Base-by-base conservation (phyloP, 92 coral and sea anemone genomes). In the Actinostola sp. region DNA sequence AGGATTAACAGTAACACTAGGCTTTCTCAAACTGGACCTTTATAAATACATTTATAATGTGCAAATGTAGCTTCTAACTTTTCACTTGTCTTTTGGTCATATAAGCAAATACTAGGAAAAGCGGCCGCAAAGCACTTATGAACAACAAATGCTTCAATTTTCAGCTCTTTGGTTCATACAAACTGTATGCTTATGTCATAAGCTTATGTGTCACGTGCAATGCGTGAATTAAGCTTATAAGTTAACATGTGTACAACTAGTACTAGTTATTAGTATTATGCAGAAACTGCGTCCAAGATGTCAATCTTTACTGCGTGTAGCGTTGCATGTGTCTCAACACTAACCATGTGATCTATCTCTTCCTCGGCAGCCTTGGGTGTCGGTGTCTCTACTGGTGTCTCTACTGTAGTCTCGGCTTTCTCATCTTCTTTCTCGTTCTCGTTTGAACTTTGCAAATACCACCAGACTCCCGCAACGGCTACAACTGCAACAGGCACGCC, bases 401-500 rank as follows among this genome's bases (percentile, higher is more conserved):
- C n/a, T n/a, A n/a, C n/a, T n/a, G n/a, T n/a, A n/a, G n/a, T 49
- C n/a, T 49, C 46, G 29, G 67, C 55, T 20, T 33, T 29, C 34
- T 20, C 70, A 6, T 67, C 86, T n/a, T 80, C 57, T 48, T 63
- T 56, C 6, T 55, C 76, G 55, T 62, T 16, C 1, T 35, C 68
- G n/a, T 46, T 26, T 1, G 84, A 62, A 38, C 80, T 55, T 63
- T 75, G 72, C 85, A 81, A 76, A 66, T 90, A 90, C 82, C 89
- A 90, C 23, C 80, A 41, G 11, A 87, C 90, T 34, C 92, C 97
- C 10, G 82, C 73, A 34, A 80, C 79, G 7, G 84, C 77, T 1
- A 82, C 92, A 0, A 81, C 86, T 1, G 97, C 92, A 0, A 90
- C 89, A 0, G 97, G 97, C 12, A 74, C 85, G 15, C 97, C 97